Evolutionary conservation across 2,888 invertebrate genomes (phyloP).

Genomic region (Caenorhabditis parvicauda): DNA sequence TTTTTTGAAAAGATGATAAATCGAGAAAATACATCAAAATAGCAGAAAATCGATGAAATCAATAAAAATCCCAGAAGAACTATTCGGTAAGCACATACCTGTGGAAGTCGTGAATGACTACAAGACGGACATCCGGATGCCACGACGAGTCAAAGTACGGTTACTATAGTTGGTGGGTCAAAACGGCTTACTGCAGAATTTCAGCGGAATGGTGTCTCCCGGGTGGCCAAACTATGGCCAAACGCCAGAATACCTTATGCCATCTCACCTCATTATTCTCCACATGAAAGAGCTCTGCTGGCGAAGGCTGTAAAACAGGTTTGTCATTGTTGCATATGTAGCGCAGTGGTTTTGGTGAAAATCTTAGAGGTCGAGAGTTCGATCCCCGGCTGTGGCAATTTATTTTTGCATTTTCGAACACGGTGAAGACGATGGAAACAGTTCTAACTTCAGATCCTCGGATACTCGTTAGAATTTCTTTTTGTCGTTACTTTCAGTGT

Average conservation of each 20-base stretch:
- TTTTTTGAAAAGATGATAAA: too few relatives aligned
- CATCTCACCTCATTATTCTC: conserved; percentile 58
- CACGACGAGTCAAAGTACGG: conserved; percentile 29
- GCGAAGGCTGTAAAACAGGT: conserved; percentile 62
- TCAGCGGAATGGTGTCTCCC: conserved; percentile 58
- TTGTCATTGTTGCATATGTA: background rate
- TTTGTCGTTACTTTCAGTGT: too few relatives aligned
- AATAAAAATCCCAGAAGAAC: conserved; percentile 38
- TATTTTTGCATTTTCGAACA: too few relatives aligned
- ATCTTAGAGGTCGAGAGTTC: too few relatives aligned
- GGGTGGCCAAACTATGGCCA: conserved; percentile 61
- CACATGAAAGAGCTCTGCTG: conserved; percentile 60
- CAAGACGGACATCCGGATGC: conserved; percentile 51
- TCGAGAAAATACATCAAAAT: too few relatives aligned
- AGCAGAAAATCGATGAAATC: background rate
- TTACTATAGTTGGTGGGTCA: background rate
- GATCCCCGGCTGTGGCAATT: too few relatives aligned
- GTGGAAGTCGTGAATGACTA: conserved; percentile 55
- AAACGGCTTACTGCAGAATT: conserved; percentile 6
- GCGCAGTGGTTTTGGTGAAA: too few relatives aligned
- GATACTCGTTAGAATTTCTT: too few relatives aligned
- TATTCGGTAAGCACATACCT: conserved; percentile 46
- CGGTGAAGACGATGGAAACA: too few relatives aligned
- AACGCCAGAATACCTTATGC: conserved; percentile 62
- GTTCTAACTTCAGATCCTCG: too few relatives aligned